Evolutionary conservation across 2,113 vertebrate species (phyloP).

Genomic region (Azemiops feae): DNA sequence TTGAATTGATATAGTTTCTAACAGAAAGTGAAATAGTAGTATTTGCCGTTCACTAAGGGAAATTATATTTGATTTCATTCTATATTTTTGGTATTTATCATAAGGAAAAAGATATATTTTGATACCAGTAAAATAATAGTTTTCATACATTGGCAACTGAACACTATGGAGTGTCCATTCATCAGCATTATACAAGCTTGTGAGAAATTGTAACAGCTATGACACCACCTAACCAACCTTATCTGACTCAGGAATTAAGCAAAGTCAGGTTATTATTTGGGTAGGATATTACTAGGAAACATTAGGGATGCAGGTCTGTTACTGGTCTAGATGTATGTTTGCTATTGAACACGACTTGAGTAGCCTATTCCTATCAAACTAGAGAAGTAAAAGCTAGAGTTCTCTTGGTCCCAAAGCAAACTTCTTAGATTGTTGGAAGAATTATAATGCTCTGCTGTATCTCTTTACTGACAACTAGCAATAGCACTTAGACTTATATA

Average conservation of each 20-base stretch:
- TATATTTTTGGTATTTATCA: slow-evolving; percentile 21
- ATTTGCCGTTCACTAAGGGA: neutral
- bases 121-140: neutral
- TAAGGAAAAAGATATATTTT: neutral
- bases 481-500: no score
- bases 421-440: neutral
- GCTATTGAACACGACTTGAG: neutral
- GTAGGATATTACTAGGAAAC: neutral
- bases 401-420: neutral
- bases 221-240: neutral
- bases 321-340: neutral
- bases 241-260: neutral
- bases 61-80: slow-evolving; percentile 23
- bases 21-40: neutral
- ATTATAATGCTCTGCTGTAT: neutral
- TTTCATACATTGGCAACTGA: neutral
- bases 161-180: slow-evolving; percentile 9
- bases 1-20: neutral
- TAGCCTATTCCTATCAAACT: neutral
- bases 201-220: neutral
- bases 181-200: neutral
- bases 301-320: neutral
- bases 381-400: neutral
- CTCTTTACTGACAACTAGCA: neutral
- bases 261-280: neutral